These are phyloP conservation scores for Varroa destructor DNA, from an alignment of 1,140 invertebrate species.

Conservation along the genomic window DNA sequence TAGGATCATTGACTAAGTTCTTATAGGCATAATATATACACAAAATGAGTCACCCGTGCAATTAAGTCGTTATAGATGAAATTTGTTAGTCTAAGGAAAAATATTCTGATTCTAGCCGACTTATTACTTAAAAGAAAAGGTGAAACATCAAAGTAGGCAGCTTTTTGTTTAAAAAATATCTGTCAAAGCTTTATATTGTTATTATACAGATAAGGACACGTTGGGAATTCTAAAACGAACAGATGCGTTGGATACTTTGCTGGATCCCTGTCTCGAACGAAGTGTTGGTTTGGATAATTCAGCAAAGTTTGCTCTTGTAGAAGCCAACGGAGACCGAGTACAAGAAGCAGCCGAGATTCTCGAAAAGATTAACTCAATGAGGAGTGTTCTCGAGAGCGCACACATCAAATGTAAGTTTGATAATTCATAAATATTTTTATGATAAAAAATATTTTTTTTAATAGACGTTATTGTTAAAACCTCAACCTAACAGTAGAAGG, in stretches of 20 bases:
- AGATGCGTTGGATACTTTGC: slow-evolving; percentile 3
- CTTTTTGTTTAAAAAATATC: no score
- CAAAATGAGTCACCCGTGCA: no score
- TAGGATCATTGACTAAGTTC: no score
- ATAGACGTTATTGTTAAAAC: no score
- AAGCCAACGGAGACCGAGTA: slow-evolving; percentile 9
- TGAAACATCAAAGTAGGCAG: no score
- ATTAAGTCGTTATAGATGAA: no score
- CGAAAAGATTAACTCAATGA: neutral
- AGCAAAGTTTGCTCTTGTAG: slow-evolving; percentile 16
- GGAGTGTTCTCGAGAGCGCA: slow-evolving; percentile 19
- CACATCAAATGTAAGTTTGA: slow-evolving; percentile 17
- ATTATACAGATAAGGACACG: neutral
- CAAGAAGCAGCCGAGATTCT: slow-evolving; percentile 1
- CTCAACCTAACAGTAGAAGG: no score
- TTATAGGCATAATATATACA: no score
- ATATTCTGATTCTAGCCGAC: neutral
- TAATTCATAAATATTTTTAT: neutral
- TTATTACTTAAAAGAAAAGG: neutral
- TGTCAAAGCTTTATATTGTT: no score
- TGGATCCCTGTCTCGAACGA: neutral
- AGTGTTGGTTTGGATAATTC: neutral
- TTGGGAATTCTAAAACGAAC: slow-evolving; percentile 10
- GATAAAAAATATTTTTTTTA: no score
- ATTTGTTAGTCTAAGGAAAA: neutral